Base-by-base conservation (phyloP, 2,797 vertebrate genomes). In the Sebastiscus albofasciatus region DNA sequence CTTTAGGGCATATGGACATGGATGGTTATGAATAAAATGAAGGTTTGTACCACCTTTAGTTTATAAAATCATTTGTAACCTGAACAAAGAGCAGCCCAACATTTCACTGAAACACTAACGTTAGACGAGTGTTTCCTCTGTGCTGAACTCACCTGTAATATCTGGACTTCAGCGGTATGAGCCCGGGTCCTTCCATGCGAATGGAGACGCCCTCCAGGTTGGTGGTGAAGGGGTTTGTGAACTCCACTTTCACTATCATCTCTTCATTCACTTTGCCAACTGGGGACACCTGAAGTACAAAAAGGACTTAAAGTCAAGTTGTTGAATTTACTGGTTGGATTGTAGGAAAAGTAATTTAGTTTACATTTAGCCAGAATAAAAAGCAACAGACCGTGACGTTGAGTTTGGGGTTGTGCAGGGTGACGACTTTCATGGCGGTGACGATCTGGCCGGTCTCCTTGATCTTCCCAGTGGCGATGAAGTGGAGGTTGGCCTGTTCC, bases 401-500 rank as follows among this genome's bases (percentile, higher is more conserved):
- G 81, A 99, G 85, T 75, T 91, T 85, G 61, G 98, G 98, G 60
- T 96, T 94, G 72, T 87, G 96, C 89, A 99, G 94, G 9, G 90
- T 54, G 3, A 94, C 33, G 0, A 96, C 92, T 87, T 96, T 98
- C 96, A 99, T 97, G 55, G 90, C 83, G 0, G 96, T 96, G 90
- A 99, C 58, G 72, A 98, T 95, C 82, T 96, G 96, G 4, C 90
- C 91, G 0, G 97, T 97, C 93, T 99, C 97, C 0, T 95, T 94
- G 82, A 99, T 93, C 26, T 97, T 97, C 0, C 97, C 97, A 0
- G 97, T 99, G 70, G 95, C 93, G 6, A 99, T 98, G 92, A 99
- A 98, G 89, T 99, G 94, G 52, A 99, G 96, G 86, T 96, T 97
- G 4, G 96, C 96, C 93, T 99, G 98, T 67, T 99, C 98, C 91